A percentile compares a stretch with the other conserved stretches of the same genome.
phyloP scores from a whole-genome alignment of 2,113 vertebrate genomes.

The Steatornis caripensis region DNA sequence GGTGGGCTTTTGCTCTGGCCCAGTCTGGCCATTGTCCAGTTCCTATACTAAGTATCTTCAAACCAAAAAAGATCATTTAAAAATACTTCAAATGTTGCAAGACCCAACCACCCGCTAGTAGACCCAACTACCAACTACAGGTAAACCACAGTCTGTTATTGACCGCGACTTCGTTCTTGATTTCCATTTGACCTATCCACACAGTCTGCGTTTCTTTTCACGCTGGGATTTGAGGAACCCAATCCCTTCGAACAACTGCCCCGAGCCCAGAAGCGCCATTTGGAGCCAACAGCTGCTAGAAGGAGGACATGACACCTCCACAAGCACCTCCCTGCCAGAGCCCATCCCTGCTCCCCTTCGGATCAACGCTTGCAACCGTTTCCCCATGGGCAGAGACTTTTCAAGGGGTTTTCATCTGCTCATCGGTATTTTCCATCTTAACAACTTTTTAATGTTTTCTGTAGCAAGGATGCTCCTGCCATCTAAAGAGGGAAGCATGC shows the following conservation, averaged over 20 bases:
- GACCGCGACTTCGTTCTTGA: background rate
- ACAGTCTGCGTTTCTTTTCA: background rate
- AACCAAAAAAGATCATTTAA: background rate
- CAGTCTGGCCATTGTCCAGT: background rate
- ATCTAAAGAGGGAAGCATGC: background rate
- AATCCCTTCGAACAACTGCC: conserved; percentile 10
- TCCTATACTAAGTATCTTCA: background rate
- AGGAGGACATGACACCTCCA: background rate
- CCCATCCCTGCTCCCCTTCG: background rate
- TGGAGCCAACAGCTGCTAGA: conserved; percentile 2
- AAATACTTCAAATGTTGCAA: background rate
- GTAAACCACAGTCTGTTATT: background rate
- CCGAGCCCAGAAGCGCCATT: background rate
- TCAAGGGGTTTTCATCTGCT: background rate
- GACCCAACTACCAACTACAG: no score
- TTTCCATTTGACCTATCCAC: background rate
- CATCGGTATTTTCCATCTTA: background rate
- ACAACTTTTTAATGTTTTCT: background rate
- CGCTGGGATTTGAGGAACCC: background rate
- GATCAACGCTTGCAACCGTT: background rate
- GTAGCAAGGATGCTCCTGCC: background rate
- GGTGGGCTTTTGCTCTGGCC: background rate
- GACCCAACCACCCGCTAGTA: no score
- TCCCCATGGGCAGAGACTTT: background rate
- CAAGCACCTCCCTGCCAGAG: background rate